phyloP scores from a whole-genome alignment of 2,888 invertebrate genomes.

The Drosophila anomalata region DNA sequence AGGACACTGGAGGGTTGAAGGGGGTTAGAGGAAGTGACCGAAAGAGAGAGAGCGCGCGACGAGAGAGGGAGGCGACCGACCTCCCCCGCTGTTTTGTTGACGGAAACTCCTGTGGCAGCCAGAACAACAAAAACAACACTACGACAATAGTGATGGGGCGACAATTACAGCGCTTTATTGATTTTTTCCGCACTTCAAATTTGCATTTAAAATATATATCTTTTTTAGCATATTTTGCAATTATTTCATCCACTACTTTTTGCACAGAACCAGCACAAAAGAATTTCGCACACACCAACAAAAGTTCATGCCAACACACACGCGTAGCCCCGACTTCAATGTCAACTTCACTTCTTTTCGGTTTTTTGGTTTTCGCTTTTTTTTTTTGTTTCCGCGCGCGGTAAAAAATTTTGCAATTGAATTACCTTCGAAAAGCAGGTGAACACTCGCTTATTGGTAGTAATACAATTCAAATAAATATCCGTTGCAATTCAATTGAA shows the following conservation, averaged over 20 bases:
- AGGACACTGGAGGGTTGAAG: conserved; percentile 9
- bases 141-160: conserved; percentile 38
- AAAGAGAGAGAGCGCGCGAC: conserved; percentile 19
- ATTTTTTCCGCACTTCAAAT: conserved; percentile 50
- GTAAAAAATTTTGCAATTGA: not conserved
- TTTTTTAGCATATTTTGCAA: conserved; percentile 41
- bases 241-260: conserved; percentile 48
- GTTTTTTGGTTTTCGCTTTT: not conserved
- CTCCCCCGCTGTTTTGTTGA: conserved; percentile 56
- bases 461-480: not conserved
- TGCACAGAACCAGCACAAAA: conserved; percentile 60
- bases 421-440: conserved; percentile 22
- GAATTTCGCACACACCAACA: conserved; percentile 64
- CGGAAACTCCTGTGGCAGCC: conserved; percentile 61
- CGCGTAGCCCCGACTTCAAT: conserved; percentile 57
- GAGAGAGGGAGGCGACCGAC: conserved; percentile 26
- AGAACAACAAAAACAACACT: conserved; percentile 33
- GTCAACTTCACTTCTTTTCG: conserved; percentile 56
- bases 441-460: conserved; percentile 4
- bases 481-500: not conserved
- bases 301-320: conserved; percentile 21
- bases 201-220: conserved; percentile 15
- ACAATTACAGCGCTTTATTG: conserved; percentile 62
- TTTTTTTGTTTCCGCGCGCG: not conserved
- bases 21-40: conserved; percentile 11